phyloP scores from a whole-genome alignment of 2,888 invertebrate species.

The Spilosoma lubricipeda region DNA sequence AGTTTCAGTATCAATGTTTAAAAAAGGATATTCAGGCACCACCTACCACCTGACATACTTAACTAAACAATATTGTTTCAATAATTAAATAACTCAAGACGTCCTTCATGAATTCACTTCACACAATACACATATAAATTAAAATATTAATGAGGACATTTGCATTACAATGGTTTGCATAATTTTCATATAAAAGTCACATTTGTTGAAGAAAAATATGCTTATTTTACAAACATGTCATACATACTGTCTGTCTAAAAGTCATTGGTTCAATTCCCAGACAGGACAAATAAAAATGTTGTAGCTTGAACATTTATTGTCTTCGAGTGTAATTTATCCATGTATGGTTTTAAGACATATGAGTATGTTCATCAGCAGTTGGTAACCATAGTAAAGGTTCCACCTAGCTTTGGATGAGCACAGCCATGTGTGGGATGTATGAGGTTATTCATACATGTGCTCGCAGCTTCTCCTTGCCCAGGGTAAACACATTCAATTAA shows the following conservation, averaged over 20 bases:
- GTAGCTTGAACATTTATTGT: too few relatives aligned
- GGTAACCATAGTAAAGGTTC: too few relatives aligned
- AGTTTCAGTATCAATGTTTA: neutral
- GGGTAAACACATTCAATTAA: neutral
- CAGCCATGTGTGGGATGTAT: too few relatives aligned
- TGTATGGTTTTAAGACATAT: too few relatives aligned
- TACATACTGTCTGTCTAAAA: too few relatives aligned
- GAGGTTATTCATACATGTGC: neutral
- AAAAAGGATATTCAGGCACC: neutral
- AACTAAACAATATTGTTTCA: constrained; percentile 4
- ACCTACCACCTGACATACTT: neutral
- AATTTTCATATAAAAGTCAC: neutral
- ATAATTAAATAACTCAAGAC: neutral
- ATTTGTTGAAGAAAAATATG: neutral
- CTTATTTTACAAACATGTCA: neutral
- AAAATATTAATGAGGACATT: neutral
- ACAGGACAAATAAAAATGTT: too few relatives aligned
- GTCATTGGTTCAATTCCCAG: too few relatives aligned
- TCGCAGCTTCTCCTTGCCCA: neutral
- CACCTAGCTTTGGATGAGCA: too few relatives aligned
- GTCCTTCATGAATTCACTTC: neutral
- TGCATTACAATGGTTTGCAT: neutral
- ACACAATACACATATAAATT: constrained; percentile 7
- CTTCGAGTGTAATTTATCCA: too few relatives aligned
- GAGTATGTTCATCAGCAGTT: too few relatives aligned